phyloP scores from a whole-genome alignment of 2,888 invertebrate species.

The Yponomeuta sedellus region DNA sequence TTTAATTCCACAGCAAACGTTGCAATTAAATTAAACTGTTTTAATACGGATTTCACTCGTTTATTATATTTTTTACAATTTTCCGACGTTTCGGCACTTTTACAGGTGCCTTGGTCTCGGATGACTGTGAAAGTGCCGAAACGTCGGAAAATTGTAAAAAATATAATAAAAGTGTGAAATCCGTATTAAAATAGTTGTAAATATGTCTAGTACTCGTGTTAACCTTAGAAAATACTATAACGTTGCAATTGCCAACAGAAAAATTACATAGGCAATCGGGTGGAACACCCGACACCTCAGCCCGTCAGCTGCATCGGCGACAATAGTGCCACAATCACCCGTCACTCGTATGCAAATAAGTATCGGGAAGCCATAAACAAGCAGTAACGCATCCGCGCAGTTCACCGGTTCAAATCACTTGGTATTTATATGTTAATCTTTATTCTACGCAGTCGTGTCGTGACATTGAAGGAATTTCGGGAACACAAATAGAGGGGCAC shows the following conservation, averaged over 20 bases:
- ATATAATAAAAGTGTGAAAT: too few species aligned
- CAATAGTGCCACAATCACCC: not conserved
- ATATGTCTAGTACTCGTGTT: too few species aligned
- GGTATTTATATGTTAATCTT: slow-evolving; percentile 45
- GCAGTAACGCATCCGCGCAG: not conserved
- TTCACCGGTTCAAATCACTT: slow-evolving; percentile 42
- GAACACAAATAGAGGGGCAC: not conserved
- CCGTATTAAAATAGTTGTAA: too few species aligned
- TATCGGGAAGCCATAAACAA: slow-evolving; percentile 32
- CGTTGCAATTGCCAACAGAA: not conserved
- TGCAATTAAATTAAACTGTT: too few species aligned
- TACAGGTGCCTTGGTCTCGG: too few species aligned
- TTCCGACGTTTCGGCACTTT: too few species aligned
- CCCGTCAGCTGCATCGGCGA: not conserved
- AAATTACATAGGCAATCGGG: not conserved
- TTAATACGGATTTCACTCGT: too few species aligned
- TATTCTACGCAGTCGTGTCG: slow-evolving; percentile 21
- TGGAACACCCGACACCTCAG: not conserved
- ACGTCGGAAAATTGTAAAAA: too few species aligned
- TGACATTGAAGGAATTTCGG: slow-evolving; percentile 58
- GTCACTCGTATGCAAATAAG: slow-evolving; percentile 30
- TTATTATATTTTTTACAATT: too few species aligned
- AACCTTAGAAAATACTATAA: too few species aligned
- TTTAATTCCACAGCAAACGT: too few species aligned
- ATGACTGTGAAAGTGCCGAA: too few species aligned